phyloP scores from a whole-genome alignment of 2,888 invertebrate genomes.

The Eulithis prunata region DNA sequence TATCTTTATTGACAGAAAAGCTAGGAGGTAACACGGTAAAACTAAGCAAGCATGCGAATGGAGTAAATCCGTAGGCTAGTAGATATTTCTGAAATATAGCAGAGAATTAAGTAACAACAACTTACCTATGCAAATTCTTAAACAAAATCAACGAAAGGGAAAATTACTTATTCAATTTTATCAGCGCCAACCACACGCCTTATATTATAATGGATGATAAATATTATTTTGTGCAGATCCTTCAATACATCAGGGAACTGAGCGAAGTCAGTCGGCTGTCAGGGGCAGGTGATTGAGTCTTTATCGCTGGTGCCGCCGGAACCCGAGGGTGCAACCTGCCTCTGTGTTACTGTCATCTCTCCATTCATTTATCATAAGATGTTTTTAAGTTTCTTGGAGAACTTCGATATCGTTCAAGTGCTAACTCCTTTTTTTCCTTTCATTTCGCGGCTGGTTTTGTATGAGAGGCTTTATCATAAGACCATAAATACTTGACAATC shows the following conservation, averaged over 20 bases:
- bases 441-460: constrained; percentile 16
- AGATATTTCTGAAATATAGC: neutral
- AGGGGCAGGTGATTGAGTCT: constrained; percentile 73
- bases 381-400: constrained; percentile 50
- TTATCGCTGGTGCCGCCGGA: constrained; percentile 59
- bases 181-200: constrained; percentile 54
- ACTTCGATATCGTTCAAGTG: constrained; percentile 41
- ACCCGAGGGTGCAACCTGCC: constrained; percentile 64
- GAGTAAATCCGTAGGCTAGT: neutral
- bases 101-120: neutral
- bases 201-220: constrained; percentile 60
- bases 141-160: constrained; percentile 29
- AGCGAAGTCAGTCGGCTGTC: constrained; percentile 59
- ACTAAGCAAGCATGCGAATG: too few relatives aligned
- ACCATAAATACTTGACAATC: constrained; percentile 26
- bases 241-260: constrained; percentile 53
- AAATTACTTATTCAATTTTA: constrained; percentile 47
- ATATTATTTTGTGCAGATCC: constrained; percentile 58
- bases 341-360: constrained; percentile 61
- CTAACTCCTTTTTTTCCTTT: constrained; percentile 26
- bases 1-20: constrained; percentile 25
- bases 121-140: constrained; percentile 18
- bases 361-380: constrained; percentile 65
- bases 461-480: constrained; percentile 14
- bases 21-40: neutral